These are phyloP conservation scores for Lycodopsis pacificus DNA, from an alignment of 2,797 vertebrate species.

Conservation along the genomic window DNA sequence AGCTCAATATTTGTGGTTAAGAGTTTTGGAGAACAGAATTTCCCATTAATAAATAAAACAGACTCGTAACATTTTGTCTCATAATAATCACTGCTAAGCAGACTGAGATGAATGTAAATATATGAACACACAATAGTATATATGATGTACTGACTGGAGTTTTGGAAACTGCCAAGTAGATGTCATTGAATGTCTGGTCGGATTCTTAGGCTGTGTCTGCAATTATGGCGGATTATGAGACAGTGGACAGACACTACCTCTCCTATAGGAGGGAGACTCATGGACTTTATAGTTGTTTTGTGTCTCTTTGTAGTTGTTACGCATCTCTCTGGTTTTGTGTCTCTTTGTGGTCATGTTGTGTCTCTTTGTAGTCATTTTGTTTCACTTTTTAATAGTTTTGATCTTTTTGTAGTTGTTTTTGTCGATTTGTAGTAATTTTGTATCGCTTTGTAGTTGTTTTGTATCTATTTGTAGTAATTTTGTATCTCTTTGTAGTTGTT, in stretches of 20 bases:
- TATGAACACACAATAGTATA: neutral
- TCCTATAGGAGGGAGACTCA: neutral
- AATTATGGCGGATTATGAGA: neutral
- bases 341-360: too few species aligned
- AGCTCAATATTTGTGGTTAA: slow-evolving; percentile 53
- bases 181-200: neutral
- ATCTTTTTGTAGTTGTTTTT: too few species aligned
- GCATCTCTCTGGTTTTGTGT: too few species aligned
- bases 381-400: too few species aligned
- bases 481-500: too few species aligned
- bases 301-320: neutral
- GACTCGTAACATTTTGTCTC: slow-evolving; percentile 24
- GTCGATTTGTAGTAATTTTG: too few species aligned
- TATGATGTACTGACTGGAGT: neutral
- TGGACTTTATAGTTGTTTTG: neutral
- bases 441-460: neutral
- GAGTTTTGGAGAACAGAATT: slow-evolving; percentile 39
- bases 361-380: neutral
- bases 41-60: slow-evolving; percentile 51
- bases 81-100: slow-evolving; percentile 13
- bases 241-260: neutral
- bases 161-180: neutral
- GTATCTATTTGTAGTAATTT: neutral
- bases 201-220: neutral
- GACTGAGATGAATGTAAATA: slow-evolving; percentile 27